Evolutionary conservation across 2,888 invertebrate species (phyloP).

Genomic region (Notodonta dromedarius): DNA sequence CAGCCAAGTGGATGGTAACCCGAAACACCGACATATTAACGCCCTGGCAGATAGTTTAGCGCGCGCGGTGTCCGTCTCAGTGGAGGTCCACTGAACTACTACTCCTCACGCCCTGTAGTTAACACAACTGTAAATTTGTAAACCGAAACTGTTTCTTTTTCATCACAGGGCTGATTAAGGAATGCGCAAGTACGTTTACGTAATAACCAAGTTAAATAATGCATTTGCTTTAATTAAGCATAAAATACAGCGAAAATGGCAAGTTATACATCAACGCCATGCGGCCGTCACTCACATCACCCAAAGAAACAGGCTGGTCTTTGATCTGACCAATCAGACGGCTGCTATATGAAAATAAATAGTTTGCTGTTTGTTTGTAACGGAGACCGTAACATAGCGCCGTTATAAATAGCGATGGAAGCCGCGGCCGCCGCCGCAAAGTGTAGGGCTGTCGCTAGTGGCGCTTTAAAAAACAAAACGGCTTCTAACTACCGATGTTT

Average conservation of each 20-base stretch:
- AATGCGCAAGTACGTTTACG: too few species aligned
- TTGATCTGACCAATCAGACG: conserved; percentile 1
- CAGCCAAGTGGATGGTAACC: not conserved
- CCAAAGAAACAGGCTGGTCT: not conserved
- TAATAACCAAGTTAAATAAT: too few species aligned
- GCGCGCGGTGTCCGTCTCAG: not conserved
- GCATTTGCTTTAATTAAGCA: not conserved
- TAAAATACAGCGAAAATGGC: not conserved
- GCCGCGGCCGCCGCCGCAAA: not conserved
- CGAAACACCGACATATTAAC: not conserved
- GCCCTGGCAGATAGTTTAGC: not conserved
- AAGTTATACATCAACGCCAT: conserved; percentile 2
- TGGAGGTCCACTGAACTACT: too few species aligned
- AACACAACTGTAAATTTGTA: not conserved
- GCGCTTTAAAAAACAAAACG: too few species aligned
- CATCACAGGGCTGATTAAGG: not conserved
- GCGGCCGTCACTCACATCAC: not conserved
- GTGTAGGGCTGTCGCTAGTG: conserved; percentile 14
- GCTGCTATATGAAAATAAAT: conserved; percentile 11
- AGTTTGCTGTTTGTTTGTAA: conserved; percentile 6
- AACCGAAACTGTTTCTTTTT: not conserved
- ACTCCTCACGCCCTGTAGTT: not conserved
- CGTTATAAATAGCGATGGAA: conserved; percentile 15
- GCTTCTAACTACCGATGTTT: too few species aligned
- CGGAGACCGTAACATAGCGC: conserved; percentile 9